Base-by-base conservation (phyloP, 2,888 invertebrate genomes). In the Clepsis dumicolana region DNA sequence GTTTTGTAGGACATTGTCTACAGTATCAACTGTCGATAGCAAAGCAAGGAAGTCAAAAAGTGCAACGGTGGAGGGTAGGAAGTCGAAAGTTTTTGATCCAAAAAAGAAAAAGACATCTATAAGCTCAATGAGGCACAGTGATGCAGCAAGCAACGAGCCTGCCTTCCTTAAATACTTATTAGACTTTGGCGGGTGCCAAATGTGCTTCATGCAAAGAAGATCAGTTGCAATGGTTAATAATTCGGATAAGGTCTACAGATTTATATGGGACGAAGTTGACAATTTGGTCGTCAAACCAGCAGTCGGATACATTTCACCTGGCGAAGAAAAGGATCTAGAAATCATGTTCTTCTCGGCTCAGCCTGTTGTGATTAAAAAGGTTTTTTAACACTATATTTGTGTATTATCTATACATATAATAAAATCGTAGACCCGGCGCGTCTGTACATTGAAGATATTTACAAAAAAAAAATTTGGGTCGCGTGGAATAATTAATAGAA, bases 301-400 rank as follows among this genome's bases (percentile, higher is more conserved):
- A 0, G 71, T 85, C n/a, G 93, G 93, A 0, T 93, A 88, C 64
- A 91, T 93, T 74, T 91, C 91, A 1, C 93, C 93, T 0, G 91
- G 88, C 1, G 93, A 93, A 84, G 93, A 93, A 74, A 93, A 93
- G 70, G 93, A 93, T 76, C 73, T 93, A 44, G 91, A 93, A 79
- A 83, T 93, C 27, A 82, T 86, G 70, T 93, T 92, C 73, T 89
- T 84, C 70, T 84, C 90, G 29, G 73, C 75, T 16, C 80, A 85
- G 59, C 90, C 90, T 10, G 71, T 88, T 2, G 56, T 60, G 16
- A 71, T 92, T 54, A 79, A 74, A 64, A 90, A 83, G 84, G 93
- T 92, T 75, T n/a, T 48, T 48, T 21, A n/a, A 21, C 10, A 44
- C 8, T 44, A 21, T 10, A 52, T 41, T 48, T 35, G 10, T 56